Evolutionary conservation across 2,888 invertebrate genomes (phyloP).

Genomic region (Ceriagrion tenellum): DNA sequence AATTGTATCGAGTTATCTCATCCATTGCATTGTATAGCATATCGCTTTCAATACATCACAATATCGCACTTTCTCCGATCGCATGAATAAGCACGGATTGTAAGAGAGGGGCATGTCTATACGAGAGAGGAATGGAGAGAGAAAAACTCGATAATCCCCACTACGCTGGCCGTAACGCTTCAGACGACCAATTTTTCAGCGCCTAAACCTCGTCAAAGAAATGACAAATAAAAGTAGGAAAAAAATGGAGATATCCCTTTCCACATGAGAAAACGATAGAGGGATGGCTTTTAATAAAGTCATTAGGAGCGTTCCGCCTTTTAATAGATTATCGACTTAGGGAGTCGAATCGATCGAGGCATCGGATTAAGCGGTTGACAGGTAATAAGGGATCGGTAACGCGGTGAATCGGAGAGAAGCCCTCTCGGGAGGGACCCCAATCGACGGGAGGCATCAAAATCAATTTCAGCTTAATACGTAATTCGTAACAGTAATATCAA

Average conservation of each 20-base stretch:
- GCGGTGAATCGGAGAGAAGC: background rate
- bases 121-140: background rate
- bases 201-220: background rate
- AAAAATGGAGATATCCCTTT: background rate
- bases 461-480: background rate
- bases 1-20: too few species aligned
- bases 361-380: background rate
- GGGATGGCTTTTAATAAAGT: background rate
- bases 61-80: background rate
- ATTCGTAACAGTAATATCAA: background rate
- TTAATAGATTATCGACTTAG: background rate
- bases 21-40: too few species aligned
- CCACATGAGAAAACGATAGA: background rate
- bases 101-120: background rate
- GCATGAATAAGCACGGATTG: background rate
- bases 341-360: background rate
- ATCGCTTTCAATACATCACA: too few species aligned
- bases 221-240: background rate
- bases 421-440: background rate
- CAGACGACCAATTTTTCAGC: background rate
- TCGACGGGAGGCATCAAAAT: background rate
- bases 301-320: background rate
- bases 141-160: background rate
- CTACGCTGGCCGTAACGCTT: background rate
- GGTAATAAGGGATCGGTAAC: background rate